Evolutionary conservation across 64 coral and sea anemone species (phyloP).

Genomic region (Montipora sp.): DNA sequence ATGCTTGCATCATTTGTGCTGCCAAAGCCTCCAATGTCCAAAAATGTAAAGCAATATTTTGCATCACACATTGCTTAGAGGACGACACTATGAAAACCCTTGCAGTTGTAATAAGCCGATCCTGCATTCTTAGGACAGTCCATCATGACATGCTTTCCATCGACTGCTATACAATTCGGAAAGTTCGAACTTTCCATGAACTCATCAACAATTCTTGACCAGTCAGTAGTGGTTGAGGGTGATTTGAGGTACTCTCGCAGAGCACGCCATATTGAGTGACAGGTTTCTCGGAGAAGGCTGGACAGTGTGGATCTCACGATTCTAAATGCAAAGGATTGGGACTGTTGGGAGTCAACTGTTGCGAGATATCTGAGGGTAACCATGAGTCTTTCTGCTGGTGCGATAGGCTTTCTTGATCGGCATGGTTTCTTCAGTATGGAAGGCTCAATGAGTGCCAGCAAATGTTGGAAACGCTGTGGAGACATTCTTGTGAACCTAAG

Average conservation of each 20-base stretch:
- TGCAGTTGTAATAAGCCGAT: slow-evolving; percentile 50
- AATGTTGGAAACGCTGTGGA: slow-evolving; percentile 16
- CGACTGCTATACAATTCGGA: slow-evolving; percentile 25
- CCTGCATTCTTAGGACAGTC: slow-evolving; percentile 30
- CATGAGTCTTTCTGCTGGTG: not conserved
- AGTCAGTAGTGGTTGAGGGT: slow-evolving; percentile 6
- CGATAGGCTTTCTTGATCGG: not conserved
- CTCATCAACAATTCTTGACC: slow-evolving; percentile 10
- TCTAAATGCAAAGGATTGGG: not conserved
- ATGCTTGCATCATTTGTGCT: slow-evolving; percentile 9
- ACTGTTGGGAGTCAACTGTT: slow-evolving; percentile 40
- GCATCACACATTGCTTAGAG: not conserved
- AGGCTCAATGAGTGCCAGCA: not conserved
- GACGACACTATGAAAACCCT: slow-evolving; percentile 1
- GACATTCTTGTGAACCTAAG: slow-evolving; percentile 37
- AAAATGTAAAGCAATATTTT: not conserved
- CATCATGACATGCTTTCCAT: slow-evolving; percentile 31
- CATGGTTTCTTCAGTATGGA: not conserved
- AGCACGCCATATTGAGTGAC: slow-evolving; percentile 36
- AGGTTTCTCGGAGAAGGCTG: slow-evolving; percentile 48
- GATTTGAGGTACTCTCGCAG: slow-evolving; percentile 17
- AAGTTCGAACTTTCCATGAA: slow-evolving; percentile 36
- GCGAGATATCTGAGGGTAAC: slow-evolving; percentile 39
- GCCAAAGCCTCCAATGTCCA: slow-evolving; percentile 15
- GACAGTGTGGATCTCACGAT: slow-evolving; percentile 38